Evolutionary conservation across 2,888 invertebrate species (phyloP), one percentile per base, ranked within the genome.

Genomic region (Disparrhopalites patrizii): DNA sequence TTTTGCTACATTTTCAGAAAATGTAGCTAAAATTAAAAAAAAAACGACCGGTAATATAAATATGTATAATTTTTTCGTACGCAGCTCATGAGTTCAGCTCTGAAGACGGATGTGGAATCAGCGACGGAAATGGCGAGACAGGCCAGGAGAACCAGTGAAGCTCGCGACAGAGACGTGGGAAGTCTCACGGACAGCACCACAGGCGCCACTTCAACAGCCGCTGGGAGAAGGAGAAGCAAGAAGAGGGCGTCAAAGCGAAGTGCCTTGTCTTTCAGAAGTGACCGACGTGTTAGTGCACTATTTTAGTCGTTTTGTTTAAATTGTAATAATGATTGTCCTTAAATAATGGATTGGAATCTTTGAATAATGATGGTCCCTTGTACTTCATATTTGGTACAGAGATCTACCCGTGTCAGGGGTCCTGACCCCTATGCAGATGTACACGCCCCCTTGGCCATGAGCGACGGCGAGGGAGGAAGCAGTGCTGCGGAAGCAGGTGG

Each of bases 71-170:
- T 8, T 47, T 20, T 20, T 15, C 10, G 50, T 47, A 40, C 62
- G 3, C 33, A 72, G 67, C 65, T 67, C 3, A 67, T 73, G 70
- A 67, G 68, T 27, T 65, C 68, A 43, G 70, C 70, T 2, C 40
- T 70, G 33, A 70, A 70, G 54, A 67, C 68, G 1, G 70, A 70
- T 38, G 82, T 89, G 80, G 82, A 82, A 76, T 81, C 81, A 66
- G 84, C 84, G 47, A 81, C 84, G 66, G 82, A 83, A 76, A 79
- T 79, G 73, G 80, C 78, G 4, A 72, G 77, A 67, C 71, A 77
- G 58, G 78, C 79, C 7, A 73, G 75, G 52, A 74, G 78, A 65
- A 75, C 75, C 10, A 78, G 77, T 57, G 77, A 77, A 70, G 70
- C 75, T 23, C 73, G 76, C 63, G 72, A 72, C 31, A 18, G 52